Base-by-base conservation (phyloP, 2,888 invertebrate species). In the Cyaniris semiargus region DNA sequence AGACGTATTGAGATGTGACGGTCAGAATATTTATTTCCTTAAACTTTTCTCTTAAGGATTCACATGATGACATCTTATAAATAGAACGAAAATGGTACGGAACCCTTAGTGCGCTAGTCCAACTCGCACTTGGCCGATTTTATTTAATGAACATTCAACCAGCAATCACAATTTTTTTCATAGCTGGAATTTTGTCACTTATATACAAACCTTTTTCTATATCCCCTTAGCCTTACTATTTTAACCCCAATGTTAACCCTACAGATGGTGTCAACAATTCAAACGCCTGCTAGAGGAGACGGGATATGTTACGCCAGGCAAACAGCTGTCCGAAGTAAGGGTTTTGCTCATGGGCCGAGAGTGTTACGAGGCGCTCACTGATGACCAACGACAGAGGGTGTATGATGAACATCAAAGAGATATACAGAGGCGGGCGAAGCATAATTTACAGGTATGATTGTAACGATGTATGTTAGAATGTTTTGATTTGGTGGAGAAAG, bases 281-380 rank as follows among this genome's bases (percentile, higher is more conserved):
- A 98, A 98, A 89, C 96, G 97, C 86, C 94, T 99, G 27, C 94
- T 99, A 77, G 98, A 98, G 89, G 98, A 98, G 89, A 98, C 98
- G 0, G 97, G 98, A 2, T 98, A 98, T 90, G 98, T 99, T 48
- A 98, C 98, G 0, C 98, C 98, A 1, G 99, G 99, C n/a, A 98
- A 98, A 90, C 96, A 97, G 83, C 91, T 99, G 81, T 96, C 97
- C 0, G 99, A 99, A 90, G 98, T 98, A 58, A 94, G 97, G 76
- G 97, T 98, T 3, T 94, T 98, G 78, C 97, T 99, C 86, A 97
- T 98, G 97, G 99, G 98, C 0, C 95, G 98, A 66, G 98, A 98
- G 89, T 98, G 98, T 86, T 99, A 98, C 89, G 98, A 98, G 90
- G 97, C 97, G 15, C 94, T 99, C 76, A 96, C 97, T 0, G 98